Percentiles rank a stretch among this genome's conserved stretches.
Conservation (phyloP, 2,797 vertebrate species). For the Meda fulgida region DNA sequence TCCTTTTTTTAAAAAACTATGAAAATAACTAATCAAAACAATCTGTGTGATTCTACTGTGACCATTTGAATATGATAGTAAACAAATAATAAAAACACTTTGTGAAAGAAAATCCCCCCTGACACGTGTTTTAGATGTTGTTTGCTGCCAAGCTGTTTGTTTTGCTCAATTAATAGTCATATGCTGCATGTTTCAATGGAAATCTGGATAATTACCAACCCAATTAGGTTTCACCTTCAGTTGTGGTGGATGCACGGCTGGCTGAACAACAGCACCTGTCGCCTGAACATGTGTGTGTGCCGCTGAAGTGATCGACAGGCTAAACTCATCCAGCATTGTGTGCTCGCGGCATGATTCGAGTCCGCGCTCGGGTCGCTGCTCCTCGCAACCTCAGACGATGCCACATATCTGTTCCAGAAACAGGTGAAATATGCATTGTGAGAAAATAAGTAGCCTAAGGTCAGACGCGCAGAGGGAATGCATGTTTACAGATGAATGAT, state of each 20-base stretch:
- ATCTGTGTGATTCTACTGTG: not conserved
- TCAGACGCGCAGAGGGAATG: conserved; percentile 61
- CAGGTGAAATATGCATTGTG: conserved; percentile 13
- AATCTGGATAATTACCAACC: conserved; percentile 69
- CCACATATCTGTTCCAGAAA: conserved; percentile 24
- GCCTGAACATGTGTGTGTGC: not conserved
- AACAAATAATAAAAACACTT: conserved; percentile 57
- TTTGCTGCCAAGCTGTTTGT: conserved; percentile 50
- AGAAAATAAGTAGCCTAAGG: conserved; percentile 61
- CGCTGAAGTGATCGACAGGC: not conserved
- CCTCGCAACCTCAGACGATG: not conserved
- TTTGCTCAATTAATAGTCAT: conserved; percentile 68
- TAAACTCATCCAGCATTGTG: not conserved
- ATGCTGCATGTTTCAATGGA: conserved; percentile 58
- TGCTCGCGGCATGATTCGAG: not conserved
- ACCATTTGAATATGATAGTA: not conserved
- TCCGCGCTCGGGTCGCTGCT: not conserved
- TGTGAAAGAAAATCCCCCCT: conserved; percentile 54
- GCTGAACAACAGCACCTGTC: conserved; percentile 34
- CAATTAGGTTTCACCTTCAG: conserved; percentile 62
- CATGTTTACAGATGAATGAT: conserved; percentile 69
- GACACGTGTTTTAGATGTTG: conserved; percentile 58
- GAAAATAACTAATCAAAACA: not conserved
- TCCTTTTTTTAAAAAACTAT: no score
- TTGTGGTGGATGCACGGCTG: conserved; percentile 43